These are phyloP conservation scores for Thaumatotibia leucotreta DNA, from an alignment of 1,140 invertebrate genomes.

Conservation along the genomic window DNA sequence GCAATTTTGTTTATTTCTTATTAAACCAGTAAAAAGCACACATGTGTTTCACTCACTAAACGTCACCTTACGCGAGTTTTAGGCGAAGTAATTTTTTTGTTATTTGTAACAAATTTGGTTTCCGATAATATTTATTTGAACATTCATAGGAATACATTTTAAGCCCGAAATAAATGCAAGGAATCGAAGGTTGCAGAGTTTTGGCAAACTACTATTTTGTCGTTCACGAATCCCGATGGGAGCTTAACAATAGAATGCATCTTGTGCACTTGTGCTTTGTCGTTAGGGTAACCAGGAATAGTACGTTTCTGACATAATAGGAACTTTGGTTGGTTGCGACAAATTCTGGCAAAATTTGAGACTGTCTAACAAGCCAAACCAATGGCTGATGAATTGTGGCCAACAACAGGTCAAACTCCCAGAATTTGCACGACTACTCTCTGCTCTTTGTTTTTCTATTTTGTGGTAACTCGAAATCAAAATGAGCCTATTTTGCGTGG, in stretches of 20 bases:
- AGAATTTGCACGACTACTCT: too few species aligned
- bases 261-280: background rate
- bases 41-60: too few species aligned
- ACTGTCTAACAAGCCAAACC: too few species aligned
- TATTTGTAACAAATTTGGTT: background rate
- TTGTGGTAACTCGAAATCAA: too few species aligned
- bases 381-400: too few species aligned
- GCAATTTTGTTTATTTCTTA: too few species aligned
- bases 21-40: too few species aligned
- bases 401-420: too few species aligned
- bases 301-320: background rate
- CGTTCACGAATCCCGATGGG: background rate
- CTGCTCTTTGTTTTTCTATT: too few species aligned
- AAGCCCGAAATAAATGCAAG: background rate
- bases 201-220: slow-evolving; percentile 1
- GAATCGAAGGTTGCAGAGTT: background rate
- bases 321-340: background rate
- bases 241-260: slow-evolving; percentile 1
- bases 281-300: background rate
- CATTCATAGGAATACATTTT: background rate
- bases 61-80: too few species aligned
- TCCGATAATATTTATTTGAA: background rate
- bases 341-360: too few species aligned
- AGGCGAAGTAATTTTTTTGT: background rate
- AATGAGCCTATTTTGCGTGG: too few species aligned